Base-by-base conservation (phyloP, 2,113 vertebrate species). In the Uropsilus gracilis region DNA sequence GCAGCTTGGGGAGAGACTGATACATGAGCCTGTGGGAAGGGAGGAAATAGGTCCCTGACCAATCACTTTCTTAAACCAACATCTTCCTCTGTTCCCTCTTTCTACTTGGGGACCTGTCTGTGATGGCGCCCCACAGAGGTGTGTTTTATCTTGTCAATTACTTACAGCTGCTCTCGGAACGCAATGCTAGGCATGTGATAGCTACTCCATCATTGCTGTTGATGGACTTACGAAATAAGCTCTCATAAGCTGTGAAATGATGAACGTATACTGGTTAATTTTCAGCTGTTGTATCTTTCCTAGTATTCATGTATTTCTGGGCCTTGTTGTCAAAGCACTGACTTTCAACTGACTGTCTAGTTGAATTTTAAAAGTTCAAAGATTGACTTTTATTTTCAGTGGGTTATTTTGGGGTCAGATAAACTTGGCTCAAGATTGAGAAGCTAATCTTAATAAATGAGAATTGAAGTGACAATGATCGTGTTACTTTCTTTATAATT, bases 351-450 rank as follows among this genome's bases (percentile, higher is more conserved):
- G 44, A 61, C 3, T 71, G 26, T 53, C 18, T 14, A 30, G 48
- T 13, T 89, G 55, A 82, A 86, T 86, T 90, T 86, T 78, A 28
- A 71, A 95, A 85, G 59, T 73, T 50, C 46, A 42, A 30, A 57
- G 55, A 83, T 42, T 12, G 61, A 34, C 37, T 14, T 42, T 95
- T 59, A 88, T 92, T 87, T 96, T 4, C 22, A 55, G 17, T 17
- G 17, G 53, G 44, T 72, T 80, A 68, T 72, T 48, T 50, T 17
- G 66, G 32, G 50, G 57, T 84, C 32, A 80, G 68, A 17, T 66
- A 75, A 92, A 80, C n/a, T 53, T 18, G 44, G 11, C 20, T 28
- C 72, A 50, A 83, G 34, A 46, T 92, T 9, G 50, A 76, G 42
- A 66, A 86, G 26, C 6, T 37, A 17, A 61, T 88, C 66, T 76